Conservation (phyloP, 2,888 invertebrate species). For the Spatulosminthurus flaviceps region DNA sequence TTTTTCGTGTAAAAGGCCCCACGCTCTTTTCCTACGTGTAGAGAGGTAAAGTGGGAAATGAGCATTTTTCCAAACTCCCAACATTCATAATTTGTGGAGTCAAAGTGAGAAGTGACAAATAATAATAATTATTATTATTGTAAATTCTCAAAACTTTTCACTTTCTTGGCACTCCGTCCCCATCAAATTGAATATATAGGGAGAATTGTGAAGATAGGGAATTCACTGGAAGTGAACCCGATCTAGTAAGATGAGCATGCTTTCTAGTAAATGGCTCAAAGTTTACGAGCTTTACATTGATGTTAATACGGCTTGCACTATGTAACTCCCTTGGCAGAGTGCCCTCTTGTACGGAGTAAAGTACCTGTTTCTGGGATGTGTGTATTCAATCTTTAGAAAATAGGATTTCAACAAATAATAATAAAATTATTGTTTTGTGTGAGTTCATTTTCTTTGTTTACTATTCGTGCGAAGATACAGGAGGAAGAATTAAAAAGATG, state of each 20-base stretch:
- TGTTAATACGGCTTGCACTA: neutral
- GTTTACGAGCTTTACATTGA: neutral
- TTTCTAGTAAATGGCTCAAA: neutral
- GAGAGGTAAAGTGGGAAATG: neutral
- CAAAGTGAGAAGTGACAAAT: slow-evolving; percentile 7
- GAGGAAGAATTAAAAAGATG: too few species aligned
- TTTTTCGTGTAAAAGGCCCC: too few species aligned
- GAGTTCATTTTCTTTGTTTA: too few species aligned
- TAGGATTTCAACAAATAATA: too few species aligned
- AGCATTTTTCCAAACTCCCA: neutral
- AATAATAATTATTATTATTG: slow-evolving; percentile 16
- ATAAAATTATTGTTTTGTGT: too few species aligned
- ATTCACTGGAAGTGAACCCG: slow-evolving; percentile 19
- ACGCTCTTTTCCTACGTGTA: neutral
- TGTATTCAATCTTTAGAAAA: too few species aligned
- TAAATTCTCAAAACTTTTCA: slow-evolving; percentile 19
- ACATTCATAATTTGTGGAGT: neutral
- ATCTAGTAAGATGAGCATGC: neutral
- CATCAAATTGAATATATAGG: neutral
- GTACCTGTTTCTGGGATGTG: too few species aligned
- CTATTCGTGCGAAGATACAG: too few species aligned
- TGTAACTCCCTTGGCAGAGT: too few species aligned
- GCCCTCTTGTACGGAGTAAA: too few species aligned
- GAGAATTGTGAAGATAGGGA: neutral
- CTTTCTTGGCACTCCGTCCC: slow-evolving; percentile 16